Evolutionary conservation across 2,888 invertebrate genomes (phyloP).

Genomic region (Drosophila falleni): DNA sequence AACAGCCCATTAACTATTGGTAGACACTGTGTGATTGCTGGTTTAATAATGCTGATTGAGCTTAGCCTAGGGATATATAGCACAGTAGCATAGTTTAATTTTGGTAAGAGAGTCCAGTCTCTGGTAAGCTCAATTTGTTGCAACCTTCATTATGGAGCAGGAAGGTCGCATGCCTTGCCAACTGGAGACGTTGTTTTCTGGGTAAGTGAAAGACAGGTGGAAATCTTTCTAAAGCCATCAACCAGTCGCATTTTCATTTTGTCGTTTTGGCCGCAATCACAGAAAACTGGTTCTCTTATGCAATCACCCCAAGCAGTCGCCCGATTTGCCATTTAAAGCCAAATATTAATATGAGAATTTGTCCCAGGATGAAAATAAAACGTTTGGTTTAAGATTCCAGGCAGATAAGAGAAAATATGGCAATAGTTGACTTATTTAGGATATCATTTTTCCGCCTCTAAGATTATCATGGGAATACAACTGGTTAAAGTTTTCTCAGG

Average conservation of each 20-base stretch:
- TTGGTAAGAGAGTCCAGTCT: neutral
- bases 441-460: neutral
- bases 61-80: conserved; percentile 13
- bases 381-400: neutral
- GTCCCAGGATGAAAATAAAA: conserved; percentile 11
- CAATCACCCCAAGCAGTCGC: conserved; percentile 36
- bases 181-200: conserved; percentile 4
- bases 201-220: conserved; percentile 47
- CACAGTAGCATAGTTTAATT: conserved; percentile 52
- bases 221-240: conserved; percentile 51
- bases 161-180: conserved; percentile 31
- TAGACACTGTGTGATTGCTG: neutral
- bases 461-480: neutral
- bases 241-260: conserved; percentile 24
- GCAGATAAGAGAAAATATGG: neutral
- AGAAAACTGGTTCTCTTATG: conserved; percentile 64
- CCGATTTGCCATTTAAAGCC: conserved; percentile 37
- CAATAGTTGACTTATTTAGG: neutral
- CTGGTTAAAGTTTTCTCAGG: conserved; percentile 6
- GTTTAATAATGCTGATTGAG: neutral
- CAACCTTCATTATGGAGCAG: conserved; percentile 49
- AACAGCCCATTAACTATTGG: neutral
- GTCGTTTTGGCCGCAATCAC: conserved; percentile 15
- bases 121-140: neutral
- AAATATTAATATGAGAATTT: conserved; percentile 48